Conservation (phyloP, 2,797 vertebrate species). For the Poliocrania exsul region DNA sequence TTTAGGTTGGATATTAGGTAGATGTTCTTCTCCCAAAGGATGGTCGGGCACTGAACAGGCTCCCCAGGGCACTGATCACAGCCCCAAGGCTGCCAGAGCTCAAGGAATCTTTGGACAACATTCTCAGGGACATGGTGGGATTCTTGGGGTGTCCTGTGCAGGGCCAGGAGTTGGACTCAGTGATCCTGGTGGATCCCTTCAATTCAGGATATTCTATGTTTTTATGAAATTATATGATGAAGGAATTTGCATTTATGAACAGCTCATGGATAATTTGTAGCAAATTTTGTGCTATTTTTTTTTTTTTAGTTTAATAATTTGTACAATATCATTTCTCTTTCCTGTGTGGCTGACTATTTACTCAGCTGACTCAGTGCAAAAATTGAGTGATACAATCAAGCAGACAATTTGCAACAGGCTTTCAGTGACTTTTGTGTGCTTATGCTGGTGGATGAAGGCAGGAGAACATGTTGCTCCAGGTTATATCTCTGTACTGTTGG, state of each 20-base stretch:
- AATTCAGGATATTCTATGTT: not conserved
- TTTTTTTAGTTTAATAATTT: not conserved
- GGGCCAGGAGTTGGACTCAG: too few species aligned
- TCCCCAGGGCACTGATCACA: not conserved
- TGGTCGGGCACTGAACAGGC: too few species aligned
- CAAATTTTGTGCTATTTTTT: not conserved
- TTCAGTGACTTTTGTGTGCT: not conserved
- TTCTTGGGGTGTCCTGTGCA: not conserved
- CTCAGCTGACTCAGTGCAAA: not conserved
- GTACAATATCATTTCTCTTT: not conserved
- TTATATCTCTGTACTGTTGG: not conserved
- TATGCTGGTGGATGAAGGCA: not conserved
- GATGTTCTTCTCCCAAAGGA: too few species aligned
- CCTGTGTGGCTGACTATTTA: not conserved
- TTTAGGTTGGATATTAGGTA: not conserved
- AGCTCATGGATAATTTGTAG: not conserved
- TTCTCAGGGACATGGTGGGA: not conserved
- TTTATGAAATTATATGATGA: not conserved
- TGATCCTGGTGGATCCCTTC: not conserved
- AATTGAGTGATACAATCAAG: not conserved
- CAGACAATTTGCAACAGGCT: not conserved
- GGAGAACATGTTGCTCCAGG: not conserved
- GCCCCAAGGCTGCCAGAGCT: not conserved
- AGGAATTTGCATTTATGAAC: not conserved
- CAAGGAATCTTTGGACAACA: not conserved